Conservation (phyloP, 2,113 vertebrate species). For the Camelus bactrianus region DNA sequence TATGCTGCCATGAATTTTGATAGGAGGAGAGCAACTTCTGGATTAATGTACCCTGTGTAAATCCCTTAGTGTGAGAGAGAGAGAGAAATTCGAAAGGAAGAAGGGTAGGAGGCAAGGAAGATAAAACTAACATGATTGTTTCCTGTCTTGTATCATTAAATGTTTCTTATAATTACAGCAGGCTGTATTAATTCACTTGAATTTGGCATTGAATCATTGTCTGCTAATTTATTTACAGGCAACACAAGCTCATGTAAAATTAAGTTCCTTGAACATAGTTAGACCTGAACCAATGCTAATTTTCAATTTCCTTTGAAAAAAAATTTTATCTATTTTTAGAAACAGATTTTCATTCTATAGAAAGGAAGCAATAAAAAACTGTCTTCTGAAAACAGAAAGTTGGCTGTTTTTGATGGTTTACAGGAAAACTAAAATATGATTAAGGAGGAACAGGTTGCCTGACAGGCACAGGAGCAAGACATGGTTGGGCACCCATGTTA, state of each 20-base stretch:
- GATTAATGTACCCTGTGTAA: not conserved
- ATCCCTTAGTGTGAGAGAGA: not conserved
- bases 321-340: not conserved
- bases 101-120: not conserved
- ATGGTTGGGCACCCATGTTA: not conserved
- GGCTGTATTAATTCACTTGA: not conserved
- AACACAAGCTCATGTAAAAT: not conserved
- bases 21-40: not conserved
- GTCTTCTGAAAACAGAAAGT: not conserved
- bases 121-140: not conserved
- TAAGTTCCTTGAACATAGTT: not conserved
- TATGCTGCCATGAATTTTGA: not conserved
- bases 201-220: not conserved
- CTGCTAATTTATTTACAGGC: not conserved
- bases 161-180: not conserved
- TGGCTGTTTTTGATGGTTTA: not conserved
- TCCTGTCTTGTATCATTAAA: not conserved
- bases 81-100: not conserved
- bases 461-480: not conserved
- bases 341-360: not conserved
- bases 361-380: not conserved
- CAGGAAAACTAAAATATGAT: not conserved
- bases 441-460: not conserved
- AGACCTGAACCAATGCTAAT: not conserved
- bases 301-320: not conserved